These are phyloP conservation scores for Glaucopsyche alexis DNA, from an alignment of 2,888 invertebrate species.

Conservation along the genomic window DNA sequence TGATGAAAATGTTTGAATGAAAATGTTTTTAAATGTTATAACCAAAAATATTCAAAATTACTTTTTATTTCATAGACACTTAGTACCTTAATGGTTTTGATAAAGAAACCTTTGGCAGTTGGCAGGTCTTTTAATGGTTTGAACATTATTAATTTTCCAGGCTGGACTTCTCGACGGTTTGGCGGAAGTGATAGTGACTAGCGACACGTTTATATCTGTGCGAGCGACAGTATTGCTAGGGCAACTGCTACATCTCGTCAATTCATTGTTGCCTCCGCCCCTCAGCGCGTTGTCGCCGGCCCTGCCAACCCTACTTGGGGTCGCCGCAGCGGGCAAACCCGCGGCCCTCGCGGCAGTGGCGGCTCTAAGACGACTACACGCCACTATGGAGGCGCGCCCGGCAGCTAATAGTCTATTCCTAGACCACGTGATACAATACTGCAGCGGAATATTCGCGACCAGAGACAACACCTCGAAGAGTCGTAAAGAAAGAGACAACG, in stretches of 20 bases:
- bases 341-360: constrained; percentile 91
- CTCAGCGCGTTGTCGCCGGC: constrained; percentile 91
- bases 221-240: constrained; percentile 94
- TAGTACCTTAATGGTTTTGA: too few species aligned
- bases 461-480: constrained; percentile 60
- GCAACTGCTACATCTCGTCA: constrained; percentile 92
- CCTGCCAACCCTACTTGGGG: constrained; percentile 88
- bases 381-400: constrained; percentile 88
- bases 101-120: not conserved
- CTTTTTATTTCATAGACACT: too few species aligned
- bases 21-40: too few species aligned
- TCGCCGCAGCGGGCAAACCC: constrained; percentile 88
- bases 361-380: constrained; percentile 88
- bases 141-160: constrained; percentile 45
- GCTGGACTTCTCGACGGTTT: constrained; percentile 92
- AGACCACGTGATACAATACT: constrained; percentile 86
- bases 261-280: constrained; percentile 91
- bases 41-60: too few species aligned
- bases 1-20: too few species aligned
- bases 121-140: not conserved
- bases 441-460: constrained; percentile 64
- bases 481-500: constrained; percentile 66
- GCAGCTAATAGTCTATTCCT: constrained; percentile 91
- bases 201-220: constrained; percentile 94
- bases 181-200: constrained; percentile 94